Conservation (phyloP, 2,888 invertebrate species). For the Holacanthella duospinosa region DNA sequence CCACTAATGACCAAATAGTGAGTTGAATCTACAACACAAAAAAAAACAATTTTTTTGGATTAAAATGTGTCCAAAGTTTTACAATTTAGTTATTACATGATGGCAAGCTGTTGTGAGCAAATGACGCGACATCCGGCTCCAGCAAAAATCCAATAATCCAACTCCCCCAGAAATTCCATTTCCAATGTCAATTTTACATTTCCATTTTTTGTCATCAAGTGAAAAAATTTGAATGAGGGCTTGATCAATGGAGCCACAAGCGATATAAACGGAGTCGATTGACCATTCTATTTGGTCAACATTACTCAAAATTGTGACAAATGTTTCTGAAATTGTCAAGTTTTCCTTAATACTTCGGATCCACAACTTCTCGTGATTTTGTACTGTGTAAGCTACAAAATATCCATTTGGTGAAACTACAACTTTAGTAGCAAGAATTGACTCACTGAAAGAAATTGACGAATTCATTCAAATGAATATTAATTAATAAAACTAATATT, state of each 20-base stretch:
- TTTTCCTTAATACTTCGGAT: slow-evolving; percentile 7
- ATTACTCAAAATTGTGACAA: neutral
- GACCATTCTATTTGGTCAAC: slow-evolving; percentile 41
- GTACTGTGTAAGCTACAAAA: neutral
- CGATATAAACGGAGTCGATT: slow-evolving; percentile 40
- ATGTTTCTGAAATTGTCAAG: neutral
- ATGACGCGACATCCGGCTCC: slow-evolving; percentile 48
- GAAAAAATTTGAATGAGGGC: slow-evolving; percentile 45
- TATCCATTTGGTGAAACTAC: slow-evolving; percentile 1
- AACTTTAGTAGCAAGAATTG: neutral
- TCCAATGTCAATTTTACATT: slow-evolving; percentile 44
- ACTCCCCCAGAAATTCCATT: slow-evolving; percentile 44
- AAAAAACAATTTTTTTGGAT: neutral
- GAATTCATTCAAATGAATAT: neutral
- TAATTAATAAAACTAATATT: neutral
- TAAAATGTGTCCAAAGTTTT: neutral
- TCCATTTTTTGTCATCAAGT: slow-evolving; percentile 47
- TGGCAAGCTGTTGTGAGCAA: slow-evolving; percentile 48
- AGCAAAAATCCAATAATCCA: slow-evolving; percentile 45
- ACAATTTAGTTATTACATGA: slow-evolving; percentile 41
- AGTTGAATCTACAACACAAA: slow-evolving; percentile 18
- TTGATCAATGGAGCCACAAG: slow-evolving; percentile 40
- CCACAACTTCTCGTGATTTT: slow-evolving; percentile 3
- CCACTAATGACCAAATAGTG: slow-evolving; percentile 22
- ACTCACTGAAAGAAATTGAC: neutral